Percentiles rank a stretch among this genome's conserved stretches.
These are phyloP conservation scores for Pagrus major DNA, from an alignment of 2,113 vertebrate species.

Conservation along the genomic window DNA sequence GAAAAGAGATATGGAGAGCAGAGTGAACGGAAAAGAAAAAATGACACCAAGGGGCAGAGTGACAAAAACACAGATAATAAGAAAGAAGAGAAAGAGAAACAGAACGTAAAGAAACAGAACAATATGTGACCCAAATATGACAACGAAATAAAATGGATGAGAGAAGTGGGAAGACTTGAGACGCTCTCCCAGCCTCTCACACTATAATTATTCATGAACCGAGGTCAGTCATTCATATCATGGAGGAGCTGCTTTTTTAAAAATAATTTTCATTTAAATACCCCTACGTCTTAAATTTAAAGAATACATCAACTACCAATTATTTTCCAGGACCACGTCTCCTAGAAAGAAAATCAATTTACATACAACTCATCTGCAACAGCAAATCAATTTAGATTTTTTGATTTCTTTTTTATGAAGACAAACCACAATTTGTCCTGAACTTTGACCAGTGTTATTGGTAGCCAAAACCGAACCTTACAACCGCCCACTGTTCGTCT, in stretches of 20 bases:
- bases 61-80: conserved; percentile 51
- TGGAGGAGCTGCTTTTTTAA: conserved; percentile 9
- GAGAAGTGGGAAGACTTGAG: conserved; percentile 41
- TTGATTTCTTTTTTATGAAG: not conserved
- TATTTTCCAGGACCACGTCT: not conserved
- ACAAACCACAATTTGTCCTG: not conserved
- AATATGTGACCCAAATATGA: conserved; percentile 72
- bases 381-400: not conserved
- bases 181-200: conserved; percentile 16
- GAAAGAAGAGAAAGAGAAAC: conserved; percentile 34
- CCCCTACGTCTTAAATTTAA: not conserved
- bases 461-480: not conserved
- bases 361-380: not conserved
- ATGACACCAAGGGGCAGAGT: conserved; percentile 36
- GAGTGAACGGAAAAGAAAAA: not conserved
- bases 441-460: not conserved
- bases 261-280: not conserved
- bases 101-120: conserved; percentile 37
- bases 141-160: conserved; percentile 53
- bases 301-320: not conserved
- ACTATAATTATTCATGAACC: conserved; percentile 52
- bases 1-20: conserved; percentile 15
- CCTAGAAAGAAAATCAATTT: not conserved
- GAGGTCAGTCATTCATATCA: conserved; percentile 41
- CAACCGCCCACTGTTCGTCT: not conserved